Base-by-base conservation (phyloP, 1,140 invertebrate species). In the Callitettix versicolor region DNA sequence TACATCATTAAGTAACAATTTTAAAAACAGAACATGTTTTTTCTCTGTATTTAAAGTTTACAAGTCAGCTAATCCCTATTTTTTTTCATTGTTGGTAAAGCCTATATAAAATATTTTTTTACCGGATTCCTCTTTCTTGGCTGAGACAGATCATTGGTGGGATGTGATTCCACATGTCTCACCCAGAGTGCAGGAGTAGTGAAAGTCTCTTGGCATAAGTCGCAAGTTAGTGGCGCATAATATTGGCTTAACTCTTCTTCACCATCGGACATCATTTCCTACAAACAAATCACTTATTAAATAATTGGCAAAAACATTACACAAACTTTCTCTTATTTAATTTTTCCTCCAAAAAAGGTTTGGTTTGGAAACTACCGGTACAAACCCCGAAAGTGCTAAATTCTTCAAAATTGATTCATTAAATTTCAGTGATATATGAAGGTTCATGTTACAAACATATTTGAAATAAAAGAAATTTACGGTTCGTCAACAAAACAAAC, bases 171-270 rank as follows among this genome's bases (percentile, higher is more conserved):
- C 67, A 88, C 80, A 66, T 88, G 86, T 53, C 82, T 77, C 34
- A 88, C 85, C 81, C 86, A 85, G 57, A 85, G 82, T 12, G 81
- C 85, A 51, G 86, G 86, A 63, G 86, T 76, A 49, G 82, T 83
- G 66, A 88, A 90, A 14, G 85, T 85, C 76, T 87, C 84, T 65
- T 84, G 83, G 65, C 86, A 89, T 65, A 88, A 75, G 68, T 89
- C 86, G 65, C 86, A 90, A 3, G 84, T 83, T 50, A 90, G 69
- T 34, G 85, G 82, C 18, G 82, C 82, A 63, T 85, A 86, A 43
- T 62, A 56, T 24, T 58, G 50, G 30, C 60, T 49, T 6, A 58
- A 61, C 18, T 64, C 64, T 38, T 76, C 68, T 50, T 75, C 72
- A 55, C 76, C 74, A 58, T 72, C 69, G 18, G 69, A 65, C 5